Conservation (phyloP, 2,888 invertebrate genomes). For the Pecten maximus region DNA sequence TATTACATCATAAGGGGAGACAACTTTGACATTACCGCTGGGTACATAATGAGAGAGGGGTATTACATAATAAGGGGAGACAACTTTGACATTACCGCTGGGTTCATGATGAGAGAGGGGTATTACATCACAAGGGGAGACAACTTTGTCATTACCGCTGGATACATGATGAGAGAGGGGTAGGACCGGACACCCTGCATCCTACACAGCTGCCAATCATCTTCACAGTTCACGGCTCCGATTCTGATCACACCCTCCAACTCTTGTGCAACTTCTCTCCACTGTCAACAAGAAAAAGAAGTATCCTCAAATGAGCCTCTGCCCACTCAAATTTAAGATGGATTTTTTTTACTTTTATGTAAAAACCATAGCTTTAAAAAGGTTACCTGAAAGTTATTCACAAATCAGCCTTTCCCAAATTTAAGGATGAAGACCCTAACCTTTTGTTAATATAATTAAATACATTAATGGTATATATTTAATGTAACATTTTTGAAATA, state of each 20-base stretch:
- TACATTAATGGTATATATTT: too few relatives aligned
- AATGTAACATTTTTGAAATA: too few relatives aligned
- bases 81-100: too few relatives aligned
- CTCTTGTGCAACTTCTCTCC: slow-evolving; percentile 90
- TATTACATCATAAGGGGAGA: slow-evolving; percentile 82
- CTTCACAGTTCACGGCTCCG: slow-evolving; percentile 94
- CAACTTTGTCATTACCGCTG: slow-evolving; percentile 82
- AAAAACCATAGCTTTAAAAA: too few relatives aligned
- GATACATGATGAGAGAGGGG: slow-evolving; percentile 89
- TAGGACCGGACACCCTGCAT: slow-evolving; percentile 89
- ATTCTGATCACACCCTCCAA: slow-evolving; percentile 91
- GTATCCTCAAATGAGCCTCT: not conserved
- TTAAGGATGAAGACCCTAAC: too few relatives aligned
- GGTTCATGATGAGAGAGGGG: not conserved
- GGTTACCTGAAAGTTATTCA: too few relatives aligned
- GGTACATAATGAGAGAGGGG: too few relatives aligned
- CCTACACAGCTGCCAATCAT: slow-evolving; percentile 90
- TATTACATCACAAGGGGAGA: not conserved
- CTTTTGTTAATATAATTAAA: too few relatives aligned
- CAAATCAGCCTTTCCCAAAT: too few relatives aligned
- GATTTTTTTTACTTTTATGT: too few relatives aligned
- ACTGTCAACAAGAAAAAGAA: slow-evolving; percentile 82
- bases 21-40: too few relatives aligned
- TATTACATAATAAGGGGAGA: slow-evolving; percentile 16
- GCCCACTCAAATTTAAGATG: too few relatives aligned